Evolutionary conservation across 2,113 vertebrate genomes (phyloP), one percentile per base, ranked within the genome.

Genomic region (Emydura subglobosa): DNA sequence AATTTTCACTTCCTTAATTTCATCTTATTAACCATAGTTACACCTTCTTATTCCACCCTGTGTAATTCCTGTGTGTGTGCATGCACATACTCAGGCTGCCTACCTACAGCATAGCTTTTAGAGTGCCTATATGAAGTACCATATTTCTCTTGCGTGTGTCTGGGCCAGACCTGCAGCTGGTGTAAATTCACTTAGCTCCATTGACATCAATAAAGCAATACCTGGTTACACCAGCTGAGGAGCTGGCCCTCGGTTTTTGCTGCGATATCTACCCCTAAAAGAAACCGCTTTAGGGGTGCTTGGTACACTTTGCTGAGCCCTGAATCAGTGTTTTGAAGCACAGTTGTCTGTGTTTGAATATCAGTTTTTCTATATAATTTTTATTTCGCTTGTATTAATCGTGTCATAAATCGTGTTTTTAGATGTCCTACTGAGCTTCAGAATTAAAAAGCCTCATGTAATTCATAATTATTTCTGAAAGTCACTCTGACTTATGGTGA

Each of bases 381-480:
- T 50, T 82, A 55, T 1, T 86, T 87, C 81, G 49, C 90, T 29
- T 59, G 24, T 89, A 51, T 90, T 0, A 59, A 53, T 31, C 80
- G 9, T 44, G 11, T 76, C 92, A 78, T 94, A 80, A 68, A 94
- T 93, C 92, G 14, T 87, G 86, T 85, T 92, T 94, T 95, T 91
- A 87, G 93, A 65, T 83, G 44, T 92, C 94, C 87, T 59, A 83
- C 76, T 81, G 17, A n/a, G 91, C 97, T 96, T 92, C 91, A 82
- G 79, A 95, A 84, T 89, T 85, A 51, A 81, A 86, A 59, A 90
- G 87, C 53, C 57, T 86, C n/a, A 0, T 91, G 79, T 53, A 42
- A 19, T 90, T 97, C 89, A 95, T 65, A 83, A 91, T 94, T 92
- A 89, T 96, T 94, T 89, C 94, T 97, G 91, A 94, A 95, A 96